Conservation (phyloP, 2,888 invertebrate species). For the Apoda limacodes region DNA sequence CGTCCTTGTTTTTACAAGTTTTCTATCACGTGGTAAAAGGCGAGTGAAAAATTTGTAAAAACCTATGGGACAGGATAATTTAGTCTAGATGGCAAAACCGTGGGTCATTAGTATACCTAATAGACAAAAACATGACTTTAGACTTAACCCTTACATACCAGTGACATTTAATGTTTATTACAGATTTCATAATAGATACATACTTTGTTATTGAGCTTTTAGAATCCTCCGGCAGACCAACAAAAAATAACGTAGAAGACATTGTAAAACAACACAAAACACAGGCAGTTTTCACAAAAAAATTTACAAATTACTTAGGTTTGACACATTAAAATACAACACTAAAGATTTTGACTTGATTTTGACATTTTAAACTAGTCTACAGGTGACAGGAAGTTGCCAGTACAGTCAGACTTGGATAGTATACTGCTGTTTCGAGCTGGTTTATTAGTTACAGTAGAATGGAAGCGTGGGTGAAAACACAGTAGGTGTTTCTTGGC, state of each 20-base stretch:
- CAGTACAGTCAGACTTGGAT: no score
- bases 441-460: conserved; percentile 47
- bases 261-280: conserved; percentile 40
- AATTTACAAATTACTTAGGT: conserved; percentile 21
- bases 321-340: conserved; percentile 18
- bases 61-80: no score
- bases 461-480: conserved; percentile 41
- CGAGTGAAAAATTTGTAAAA: no score
- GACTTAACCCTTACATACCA: neutral
- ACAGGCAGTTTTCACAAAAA: conserved; percentile 28
- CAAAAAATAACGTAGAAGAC: conserved; percentile 73
- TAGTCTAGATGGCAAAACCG: no score
- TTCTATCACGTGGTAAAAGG: no score
- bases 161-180: neutral
- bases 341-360: conserved; percentile 20
- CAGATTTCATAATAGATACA: no score
- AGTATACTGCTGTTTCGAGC: no score
- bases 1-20: no score
- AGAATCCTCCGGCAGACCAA: conserved; percentile 68
- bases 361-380: no score
- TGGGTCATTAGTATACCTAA: no score
- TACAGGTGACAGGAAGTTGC: no score
- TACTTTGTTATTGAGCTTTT: conserved; percentile 73
- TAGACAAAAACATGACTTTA: neutral
- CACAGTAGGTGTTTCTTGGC: conserved; percentile 41